Conservation (phyloP, 2,797 vertebrate genomes). For the Gephyroberyx darwinii region DNA sequence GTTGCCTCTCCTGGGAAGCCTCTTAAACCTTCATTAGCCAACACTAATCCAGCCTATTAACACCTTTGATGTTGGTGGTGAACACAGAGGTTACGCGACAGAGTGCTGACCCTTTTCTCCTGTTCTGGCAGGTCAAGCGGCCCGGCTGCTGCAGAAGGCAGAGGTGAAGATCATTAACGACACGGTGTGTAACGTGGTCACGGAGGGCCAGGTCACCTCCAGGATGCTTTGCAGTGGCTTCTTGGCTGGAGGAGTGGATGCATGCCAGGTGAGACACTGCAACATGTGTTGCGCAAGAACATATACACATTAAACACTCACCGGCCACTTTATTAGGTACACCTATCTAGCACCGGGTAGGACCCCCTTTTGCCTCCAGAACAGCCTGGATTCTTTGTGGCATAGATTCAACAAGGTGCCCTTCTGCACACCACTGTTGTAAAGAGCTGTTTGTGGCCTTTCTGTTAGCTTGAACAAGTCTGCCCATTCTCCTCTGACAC, state of each 20-base stretch:
- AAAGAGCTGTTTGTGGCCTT: too few relatives aligned
- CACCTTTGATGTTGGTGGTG: slow-evolving; percentile 62
- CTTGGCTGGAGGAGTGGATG: slow-evolving; percentile 81
- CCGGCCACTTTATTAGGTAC: too few relatives aligned
- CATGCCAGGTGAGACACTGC: slow-evolving; percentile 81
- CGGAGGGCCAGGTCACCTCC: slow-evolving; percentile 80
- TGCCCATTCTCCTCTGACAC: too few relatives aligned
- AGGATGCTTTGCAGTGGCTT: slow-evolving; percentile 86
- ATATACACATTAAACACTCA: too few relatives aligned
- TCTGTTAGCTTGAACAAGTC: too few relatives aligned
- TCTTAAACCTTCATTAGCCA: slow-evolving; percentile 75
- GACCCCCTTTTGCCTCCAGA: too few relatives aligned
- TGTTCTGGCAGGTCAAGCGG: slow-evolving; percentile 60
- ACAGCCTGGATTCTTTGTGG: too few relatives aligned
- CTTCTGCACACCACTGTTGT: too few relatives aligned
- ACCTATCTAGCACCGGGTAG: too few relatives aligned
- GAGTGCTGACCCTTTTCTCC: slow-evolving; percentile 55
- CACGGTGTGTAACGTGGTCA: slow-evolving; percentile 78
- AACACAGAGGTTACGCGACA: slow-evolving; percentile 51
- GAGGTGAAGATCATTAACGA: slow-evolving; percentile 86
- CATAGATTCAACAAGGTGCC: too few relatives aligned
- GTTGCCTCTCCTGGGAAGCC: slow-evolving; percentile 54
- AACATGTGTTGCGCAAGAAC: neutral
- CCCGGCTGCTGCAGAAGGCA: slow-evolving; percentile 80
- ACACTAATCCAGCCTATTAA: slow-evolving; percentile 70